Base-by-base conservation (phyloP, 1,140 invertebrate genomes). In the Cotesia typhae region DNA sequence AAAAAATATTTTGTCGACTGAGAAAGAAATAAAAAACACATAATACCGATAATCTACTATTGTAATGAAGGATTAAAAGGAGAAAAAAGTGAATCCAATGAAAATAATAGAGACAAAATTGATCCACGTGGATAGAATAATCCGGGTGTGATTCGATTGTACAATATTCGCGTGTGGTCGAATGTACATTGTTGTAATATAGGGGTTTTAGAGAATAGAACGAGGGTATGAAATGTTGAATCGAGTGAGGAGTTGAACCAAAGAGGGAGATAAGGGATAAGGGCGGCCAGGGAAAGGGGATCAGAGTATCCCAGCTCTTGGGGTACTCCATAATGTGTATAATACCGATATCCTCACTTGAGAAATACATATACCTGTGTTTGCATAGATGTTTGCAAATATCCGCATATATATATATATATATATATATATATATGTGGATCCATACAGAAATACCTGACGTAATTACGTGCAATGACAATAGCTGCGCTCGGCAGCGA, bases 401-500 rank as follows among this genome's bases (percentile, higher is more conserved):
- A 47, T 7, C 28, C 28, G 2, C 28, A 28, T 28, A 28, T 28
- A 14, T 14, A 14, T 14, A 14, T 14, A 14, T 14, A 14, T 14
- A 14, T 14, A 14, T 14, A 14, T 14, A 14, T 14, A 14, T 14
- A 14, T 14, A 28, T 28, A 28, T 28, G 28, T 28, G 1, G 28
- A 28, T 28, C 20, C 64, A 36, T 67, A 55, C 47, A 67, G 28
- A 55, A 67, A 67, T 67, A 67, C 66, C 66, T 67, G 66, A 38
- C 66, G 66, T 67, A 67, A 67, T 67, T 67, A 67, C 66, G 66
- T 37, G 66, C 66, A 67, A 67, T 67, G 66, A 67, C 66, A 67
- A 67, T 67, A 55, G 66, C 66, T 28, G 66, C 5, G 47, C 51
- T 36, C 38, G 47, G 52, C 51, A 51, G 17, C 52, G 66, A 67